Base-by-base conservation (phyloP, 2,113 vertebrate genomes). In the Mirza zaza region DNA sequence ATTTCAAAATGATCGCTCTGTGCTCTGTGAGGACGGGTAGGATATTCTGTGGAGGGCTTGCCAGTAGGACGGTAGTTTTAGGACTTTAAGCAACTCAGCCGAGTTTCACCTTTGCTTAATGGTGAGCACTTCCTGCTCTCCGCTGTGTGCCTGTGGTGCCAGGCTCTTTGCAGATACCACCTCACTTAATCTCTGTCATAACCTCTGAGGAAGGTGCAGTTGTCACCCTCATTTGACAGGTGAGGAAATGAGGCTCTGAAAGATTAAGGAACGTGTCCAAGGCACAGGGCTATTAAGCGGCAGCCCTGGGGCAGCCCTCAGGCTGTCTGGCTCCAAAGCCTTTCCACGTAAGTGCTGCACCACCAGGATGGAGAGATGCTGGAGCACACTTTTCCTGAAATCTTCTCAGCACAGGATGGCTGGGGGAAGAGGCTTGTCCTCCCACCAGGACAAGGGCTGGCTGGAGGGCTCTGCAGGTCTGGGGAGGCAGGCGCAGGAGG, bases 271-370 rank as follows among this genome's bases (percentile, higher is more conserved):
- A 57, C 29, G 7, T 63, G 55, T 3, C 52, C 25, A 13, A 32
- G 79, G 17, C 27, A 10, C 25, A 2, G 9, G 67, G 50, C 48
- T 63, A 8, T 9, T 39, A 11, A 50, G 14, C 18, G 36, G 32
- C 27, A 3, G 57, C 4, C 42, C 63, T 79, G 91, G 7, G n/a
- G 6, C 7, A 45, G 61, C 42, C 75, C 61, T 67, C 48, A n/a
- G 65, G 32, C 8, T 13, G 10, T 14, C 42, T 42, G 23, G 48
- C 50, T 84, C 23, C 11, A 55, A 52, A 75, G 76, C 36, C 48
- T 48, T n/a, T 6, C 0, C 0, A 18, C 17, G 61, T 20, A 18
- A 70, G 57, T 2, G 2, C 5, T 17, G n/a, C 3, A 15, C 39
- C 29, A 8, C 23, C 3, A 12, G 39, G 61, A 36, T 4, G 9